phyloP scores from a whole-genome alignment of 1,140 invertebrate species.

The Bombus breviceps region DNA sequence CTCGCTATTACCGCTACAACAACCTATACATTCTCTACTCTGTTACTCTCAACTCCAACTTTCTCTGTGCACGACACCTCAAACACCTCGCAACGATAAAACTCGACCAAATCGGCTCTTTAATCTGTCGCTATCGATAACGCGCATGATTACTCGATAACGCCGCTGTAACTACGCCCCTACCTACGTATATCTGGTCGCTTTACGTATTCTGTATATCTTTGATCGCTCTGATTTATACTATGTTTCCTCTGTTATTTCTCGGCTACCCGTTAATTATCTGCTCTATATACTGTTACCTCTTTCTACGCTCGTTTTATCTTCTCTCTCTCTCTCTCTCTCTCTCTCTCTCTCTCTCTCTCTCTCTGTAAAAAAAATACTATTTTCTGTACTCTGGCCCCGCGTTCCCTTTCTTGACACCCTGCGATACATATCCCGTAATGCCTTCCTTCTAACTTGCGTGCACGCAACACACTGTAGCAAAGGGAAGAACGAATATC shows the following conservation, averaged over 20 bases:
- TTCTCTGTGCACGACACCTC: neutral
- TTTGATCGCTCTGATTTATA: conserved; percentile 39
- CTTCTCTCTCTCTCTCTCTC: conserved; percentile 66
- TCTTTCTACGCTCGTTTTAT: conserved; percentile 40
- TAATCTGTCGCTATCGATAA: conserved; percentile 18
- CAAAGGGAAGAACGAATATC: conserved; percentile 99
- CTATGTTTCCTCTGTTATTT: neutral
- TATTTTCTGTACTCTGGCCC: conserved; percentile 34
- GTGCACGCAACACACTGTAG: conserved; percentile 87
- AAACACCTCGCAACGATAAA: neutral
- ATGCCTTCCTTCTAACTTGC: conserved; percentile 78
- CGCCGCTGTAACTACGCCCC: neutral
- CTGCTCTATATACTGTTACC: conserved; percentile 47
- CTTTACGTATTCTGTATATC: conserved; percentile 20
- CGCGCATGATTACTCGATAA: conserved; percentile 40
- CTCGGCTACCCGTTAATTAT: conserved; percentile 36
- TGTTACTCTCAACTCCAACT: conserved; percentile 7
- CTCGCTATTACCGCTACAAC: conserved; percentile 1
- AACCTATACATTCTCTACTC: conserved; percentile 34
- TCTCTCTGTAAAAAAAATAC: conserved; percentile 6
- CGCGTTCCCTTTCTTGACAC: conserved; percentile 60
- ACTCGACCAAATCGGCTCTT: neutral
- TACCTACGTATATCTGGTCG: neutral
- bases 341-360: conserved; percentile 64
- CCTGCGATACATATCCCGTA: conserved; percentile 69